Percentiles rank a stretch among this genome's conserved stretches.
Evolutionary conservation across 2,888 invertebrate species (phyloP).

Genomic region (Meteorus cinctellus): DNA sequence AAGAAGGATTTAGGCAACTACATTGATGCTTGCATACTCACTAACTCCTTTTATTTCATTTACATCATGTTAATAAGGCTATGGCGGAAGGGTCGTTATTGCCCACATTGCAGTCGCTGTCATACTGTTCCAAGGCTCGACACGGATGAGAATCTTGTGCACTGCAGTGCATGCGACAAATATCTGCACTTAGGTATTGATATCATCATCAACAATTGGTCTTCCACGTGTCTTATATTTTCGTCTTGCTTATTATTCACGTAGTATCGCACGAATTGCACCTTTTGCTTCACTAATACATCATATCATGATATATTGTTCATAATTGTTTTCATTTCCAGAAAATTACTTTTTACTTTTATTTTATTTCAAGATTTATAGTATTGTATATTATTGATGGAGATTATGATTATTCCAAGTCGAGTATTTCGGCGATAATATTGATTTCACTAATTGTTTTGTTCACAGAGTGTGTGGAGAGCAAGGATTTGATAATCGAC

Average conservation of each 20-base stretch:
- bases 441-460: slow-evolving; percentile 34
- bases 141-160: slow-evolving; percentile 76
- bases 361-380: not conserved
- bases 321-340: not conserved
- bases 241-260: not conserved
- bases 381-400: not conserved
- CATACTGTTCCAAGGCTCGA: slow-evolving; percentile 81
- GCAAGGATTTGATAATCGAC: slow-evolving; percentile 66
- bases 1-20: slow-evolving; percentile 11
- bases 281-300: slow-evolving; percentile 9
- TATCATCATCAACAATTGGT: slow-evolving; percentile 61
- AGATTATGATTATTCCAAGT: not conserved
- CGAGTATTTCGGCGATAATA: slow-evolving; percentile 18
- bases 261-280: slow-evolving; percentile 19
- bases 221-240: slow-evolving; percentile 50
- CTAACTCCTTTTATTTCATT: slow-evolving; percentile 54
- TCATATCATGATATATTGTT: not conserved
- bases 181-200: slow-evolving; percentile 75
- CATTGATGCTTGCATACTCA: slow-evolving; percentile 45
- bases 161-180: slow-evolving; percentile 75
- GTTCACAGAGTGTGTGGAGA: slow-evolving; percentile 70
- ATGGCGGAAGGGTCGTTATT: slow-evolving; percentile 84
- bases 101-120: slow-evolving; percentile 82
- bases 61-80: slow-evolving; percentile 74
- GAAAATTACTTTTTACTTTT: not conserved